These are phyloP conservation scores for Hipposideros armiger DNA, from an alignment of 2,113 vertebrate genomes.

Conservation along the genomic window DNA sequence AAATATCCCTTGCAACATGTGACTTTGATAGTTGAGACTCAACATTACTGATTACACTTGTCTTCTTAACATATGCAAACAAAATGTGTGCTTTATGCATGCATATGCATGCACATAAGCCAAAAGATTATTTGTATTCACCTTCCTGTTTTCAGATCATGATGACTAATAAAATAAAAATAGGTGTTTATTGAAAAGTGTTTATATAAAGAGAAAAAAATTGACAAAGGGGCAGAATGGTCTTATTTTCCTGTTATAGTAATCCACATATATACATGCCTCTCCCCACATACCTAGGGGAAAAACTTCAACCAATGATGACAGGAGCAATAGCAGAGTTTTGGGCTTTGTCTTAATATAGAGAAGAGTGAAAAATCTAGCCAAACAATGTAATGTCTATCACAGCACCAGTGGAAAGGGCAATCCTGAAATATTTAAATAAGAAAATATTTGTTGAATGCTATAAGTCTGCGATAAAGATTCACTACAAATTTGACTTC, in stretches of 20 bases:
- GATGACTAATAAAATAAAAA: conserved; percentile 79
- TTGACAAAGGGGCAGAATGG: conserved; percentile 76
- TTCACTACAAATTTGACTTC: not conserved
- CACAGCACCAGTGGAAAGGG: not conserved
- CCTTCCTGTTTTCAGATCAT: conserved; percentile 45
- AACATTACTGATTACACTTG: conserved; percentile 37
- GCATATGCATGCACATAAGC: rapidly evolving
- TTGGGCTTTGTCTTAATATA: conserved; percentile 69
- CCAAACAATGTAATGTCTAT: conserved; percentile 64
- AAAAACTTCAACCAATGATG: conserved; percentile 69
- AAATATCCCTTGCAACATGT: conserved; percentile 21
- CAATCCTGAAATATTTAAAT: not conserved
- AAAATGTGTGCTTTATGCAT: not conserved
- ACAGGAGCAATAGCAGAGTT: not conserved
- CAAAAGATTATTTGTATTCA: not conserved
- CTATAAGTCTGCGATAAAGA: not conserved
- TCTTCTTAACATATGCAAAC: conserved; percentile 63
- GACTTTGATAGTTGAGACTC: conserved; percentile 3
- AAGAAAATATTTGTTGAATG: not conserved
- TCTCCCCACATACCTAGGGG: conserved; percentile 54
- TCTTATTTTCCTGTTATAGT: conserved; percentile 71
- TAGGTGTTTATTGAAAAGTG: conserved; percentile 71
- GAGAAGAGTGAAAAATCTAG: conserved; percentile 76
- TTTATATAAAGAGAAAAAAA: conserved; percentile 78
- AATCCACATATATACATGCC: conserved; percentile 62